Percentiles rank a stretch among this genome's conserved stretches.
Conservation (phyloP, 2,113 vertebrate genomes). For the Pelmatolapia mariae region DNA sequence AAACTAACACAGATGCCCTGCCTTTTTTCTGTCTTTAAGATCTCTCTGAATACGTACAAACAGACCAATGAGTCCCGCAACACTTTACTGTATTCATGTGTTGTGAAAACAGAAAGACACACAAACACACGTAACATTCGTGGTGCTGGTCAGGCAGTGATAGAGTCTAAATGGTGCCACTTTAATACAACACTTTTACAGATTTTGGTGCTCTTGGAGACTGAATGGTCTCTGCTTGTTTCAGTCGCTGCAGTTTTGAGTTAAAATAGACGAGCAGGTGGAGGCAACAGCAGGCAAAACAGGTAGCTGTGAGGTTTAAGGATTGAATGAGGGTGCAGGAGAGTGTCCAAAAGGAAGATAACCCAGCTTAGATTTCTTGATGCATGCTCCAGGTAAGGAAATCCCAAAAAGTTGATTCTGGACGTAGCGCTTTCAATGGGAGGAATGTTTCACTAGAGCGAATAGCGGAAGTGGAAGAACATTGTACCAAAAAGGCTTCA, state of each 20-base stretch:
- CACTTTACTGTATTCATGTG: constrained; percentile 14
- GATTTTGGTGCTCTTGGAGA: constrained; percentile 55
- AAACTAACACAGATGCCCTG: background rate
- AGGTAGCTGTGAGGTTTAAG: background rate
- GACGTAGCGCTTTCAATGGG: background rate
- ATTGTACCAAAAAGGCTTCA: background rate
- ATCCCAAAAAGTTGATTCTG: background rate
- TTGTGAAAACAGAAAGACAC: constrained; percentile 16
- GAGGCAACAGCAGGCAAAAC: background rate
- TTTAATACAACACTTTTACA: constrained; percentile 38
- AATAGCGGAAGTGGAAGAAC: background rate
- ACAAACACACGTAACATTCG: background rate
- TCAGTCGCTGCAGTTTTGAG: constrained; percentile 30
- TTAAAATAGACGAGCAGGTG: background rate
- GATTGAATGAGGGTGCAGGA: background rate
- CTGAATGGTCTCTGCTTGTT: constrained; percentile 37
- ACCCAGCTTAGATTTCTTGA: background rate
- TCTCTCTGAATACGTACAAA: background rate
- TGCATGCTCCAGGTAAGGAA: background rate
- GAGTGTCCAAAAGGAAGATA: background rate
- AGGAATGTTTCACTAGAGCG: background rate
- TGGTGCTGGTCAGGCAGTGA: constrained; percentile 55
- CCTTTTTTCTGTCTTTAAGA: constrained; percentile 21
- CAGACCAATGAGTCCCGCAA: constrained; percentile 28
- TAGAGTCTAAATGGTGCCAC: constrained; percentile 47